phyloP scores from a whole-genome alignment of 2,113 vertebrate species.

The Arenaria interpres region DNA sequence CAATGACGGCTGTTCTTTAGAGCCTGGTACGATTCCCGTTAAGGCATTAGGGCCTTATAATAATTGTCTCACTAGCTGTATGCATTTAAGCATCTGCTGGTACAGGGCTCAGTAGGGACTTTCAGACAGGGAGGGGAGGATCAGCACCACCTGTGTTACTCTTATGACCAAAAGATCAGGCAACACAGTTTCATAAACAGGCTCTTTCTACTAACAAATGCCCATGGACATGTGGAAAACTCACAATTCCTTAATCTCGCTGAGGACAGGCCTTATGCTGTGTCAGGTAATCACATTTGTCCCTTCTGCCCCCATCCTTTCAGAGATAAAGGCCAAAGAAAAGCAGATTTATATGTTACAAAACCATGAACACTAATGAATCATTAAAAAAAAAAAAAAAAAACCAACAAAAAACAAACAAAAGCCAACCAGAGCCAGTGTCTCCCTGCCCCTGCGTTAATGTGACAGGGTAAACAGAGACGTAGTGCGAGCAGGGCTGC shows the following conservation, averaged over 20 bases:
- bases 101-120: neutral
- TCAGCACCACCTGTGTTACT: neutral
- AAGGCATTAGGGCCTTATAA: neutral
- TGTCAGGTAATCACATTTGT: neutral
- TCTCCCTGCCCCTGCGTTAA: neutral
- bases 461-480: neutral
- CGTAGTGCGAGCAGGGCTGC: neutral
- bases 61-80: neutral
- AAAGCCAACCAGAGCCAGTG: neutral
- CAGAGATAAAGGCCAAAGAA: neutral
- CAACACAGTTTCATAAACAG: neutral
- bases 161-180: neutral
- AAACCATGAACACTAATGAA: neutral
- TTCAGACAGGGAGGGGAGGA: neutral
- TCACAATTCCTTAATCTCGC: neutral
- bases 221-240: neutral
- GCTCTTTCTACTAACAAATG: neutral
- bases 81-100: neutral
- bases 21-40: slow-evolving; percentile 21
- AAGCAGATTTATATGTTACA: neutral
- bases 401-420: neutral
- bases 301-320: neutral
- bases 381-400: neutral
- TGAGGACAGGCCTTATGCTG: neutral
- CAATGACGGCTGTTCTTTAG: neutral